Conservation (phyloP, 2,113 vertebrate species). For the Suncus etruscus region DNA sequence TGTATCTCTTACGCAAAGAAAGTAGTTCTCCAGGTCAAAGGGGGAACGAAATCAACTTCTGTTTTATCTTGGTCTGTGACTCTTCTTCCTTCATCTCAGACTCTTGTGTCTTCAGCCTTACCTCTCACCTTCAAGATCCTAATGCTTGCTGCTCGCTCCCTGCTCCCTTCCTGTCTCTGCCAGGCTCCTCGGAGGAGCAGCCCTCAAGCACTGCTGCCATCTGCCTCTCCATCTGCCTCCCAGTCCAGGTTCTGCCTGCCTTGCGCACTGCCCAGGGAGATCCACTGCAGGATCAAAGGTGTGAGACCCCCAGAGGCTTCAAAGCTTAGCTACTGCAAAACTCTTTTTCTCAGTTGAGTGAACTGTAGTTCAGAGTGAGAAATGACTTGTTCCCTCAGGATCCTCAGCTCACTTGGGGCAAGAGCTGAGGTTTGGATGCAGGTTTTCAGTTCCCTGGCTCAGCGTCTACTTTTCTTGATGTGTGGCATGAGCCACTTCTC, state of each 20-base stretch:
- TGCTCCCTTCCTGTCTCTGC: not conserved
- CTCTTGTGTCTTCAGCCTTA: not conserved
- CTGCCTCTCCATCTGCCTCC: constrained; percentile 61
- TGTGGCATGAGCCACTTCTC: not conserved
- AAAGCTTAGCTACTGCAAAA: not conserved
- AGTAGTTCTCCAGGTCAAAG: not conserved
- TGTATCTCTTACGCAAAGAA: not conserved
- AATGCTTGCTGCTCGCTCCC: not conserved
- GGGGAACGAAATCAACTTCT: not conserved
- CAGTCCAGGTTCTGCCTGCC: not conserved
- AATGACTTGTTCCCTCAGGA: not conserved
- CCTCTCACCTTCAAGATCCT: not conserved
- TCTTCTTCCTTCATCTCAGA: not conserved
- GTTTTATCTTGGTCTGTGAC: not conserved
- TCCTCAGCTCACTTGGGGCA: not conserved
- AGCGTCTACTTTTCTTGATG: not conserved
- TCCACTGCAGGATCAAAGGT: not conserved
- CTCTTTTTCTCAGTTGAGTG: not conserved
- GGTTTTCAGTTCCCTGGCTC: not conserved
- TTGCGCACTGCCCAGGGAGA: not conserved
- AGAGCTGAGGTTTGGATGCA: not conserved
- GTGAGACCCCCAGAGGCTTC: not conserved
- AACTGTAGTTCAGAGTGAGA: not conserved
- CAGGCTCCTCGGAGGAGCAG: not conserved
- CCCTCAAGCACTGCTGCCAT: not conserved